A percentile compares a stretch with the other conserved stretches of the same genome.
Evolutionary conservation across 2,888 invertebrate genomes (phyloP).

Genomic region (Folsomia manolachei): DNA sequence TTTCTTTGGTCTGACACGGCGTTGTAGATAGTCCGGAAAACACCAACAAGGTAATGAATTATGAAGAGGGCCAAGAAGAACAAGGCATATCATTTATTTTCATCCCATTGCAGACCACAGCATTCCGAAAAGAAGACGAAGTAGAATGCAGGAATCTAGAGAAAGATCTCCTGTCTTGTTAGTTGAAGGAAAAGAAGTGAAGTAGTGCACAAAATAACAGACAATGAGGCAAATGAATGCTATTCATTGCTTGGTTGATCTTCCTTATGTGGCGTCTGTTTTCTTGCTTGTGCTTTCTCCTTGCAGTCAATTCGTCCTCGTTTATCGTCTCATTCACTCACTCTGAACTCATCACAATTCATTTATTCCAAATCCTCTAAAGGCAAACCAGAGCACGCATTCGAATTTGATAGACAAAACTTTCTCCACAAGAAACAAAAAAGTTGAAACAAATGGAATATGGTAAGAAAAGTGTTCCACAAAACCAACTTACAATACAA

Average conservation of each 20-base stretch:
- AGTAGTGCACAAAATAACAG: neutral
- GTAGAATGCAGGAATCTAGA: neutral
- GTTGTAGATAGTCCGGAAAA: no score
- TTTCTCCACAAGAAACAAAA: neutral
- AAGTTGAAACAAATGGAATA: neutral
- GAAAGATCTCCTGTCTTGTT: neutral
- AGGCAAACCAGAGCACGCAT: neutral
- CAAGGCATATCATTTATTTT: neutral
- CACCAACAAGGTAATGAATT: slow-evolving; percentile 11
- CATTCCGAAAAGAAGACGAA: neutral
- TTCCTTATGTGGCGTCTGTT: neutral
- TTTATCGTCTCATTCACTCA: neutral
- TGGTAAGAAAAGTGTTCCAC: no score
- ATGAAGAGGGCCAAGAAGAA: slow-evolving; percentile 3
- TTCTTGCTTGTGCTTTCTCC: neutral
- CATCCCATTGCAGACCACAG: neutral
- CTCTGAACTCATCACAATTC: slow-evolving; percentile 8
- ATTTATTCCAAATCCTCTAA: slow-evolving; percentile 6
- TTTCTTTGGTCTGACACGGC: no score
- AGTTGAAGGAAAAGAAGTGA: slow-evolving; percentile 8
- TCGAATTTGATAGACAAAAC: neutral
- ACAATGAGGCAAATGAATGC: neutral
- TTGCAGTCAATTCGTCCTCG: slow-evolving; percentile 1
- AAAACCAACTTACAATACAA: no score
- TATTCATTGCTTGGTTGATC: neutral